Evolutionary conservation across 2,888 invertebrate species (phyloP), one percentile per base, ranked within the genome.

Genomic region (Himalopsyche anomala): DNA sequence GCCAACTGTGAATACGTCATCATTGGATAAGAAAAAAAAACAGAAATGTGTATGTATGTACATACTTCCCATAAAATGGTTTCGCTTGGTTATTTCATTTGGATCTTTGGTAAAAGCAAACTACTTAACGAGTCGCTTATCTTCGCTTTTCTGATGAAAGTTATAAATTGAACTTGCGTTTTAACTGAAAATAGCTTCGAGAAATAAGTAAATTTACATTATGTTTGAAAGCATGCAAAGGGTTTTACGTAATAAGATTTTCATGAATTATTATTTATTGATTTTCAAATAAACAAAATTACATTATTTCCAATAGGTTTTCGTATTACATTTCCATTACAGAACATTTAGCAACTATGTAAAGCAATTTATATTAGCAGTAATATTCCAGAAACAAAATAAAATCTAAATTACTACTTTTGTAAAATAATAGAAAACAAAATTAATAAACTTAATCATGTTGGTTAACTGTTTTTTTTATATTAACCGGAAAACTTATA

Each of bases 201-300:
- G 9, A 80, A 80, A 40, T 80, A 17, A 80, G 42, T 36, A 80
- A 28, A 40, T 80, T 80, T 80, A 80, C 28, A 62, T 62, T 62
- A 19, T 62, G 42, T 80, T 42, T 40, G 42, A n/a, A 80, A 80
- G 40, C 38, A 40, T 12, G 36, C 42, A 80, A 74, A 51, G 51
- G 15, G 51, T 51, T 15, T 51, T 51, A 15, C 51, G 51, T 51
- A 51, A 51, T 51, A 51, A 51, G 51, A 15, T 51, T 51, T 5
- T 15, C 12, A 15, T 15, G 51, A 51, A 15, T 15, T 51, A 51
- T 51, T 51, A 15, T 51, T 51, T 51, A 51, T 51, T 8, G 51
- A 51, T 51, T 74, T 19, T 74, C 38, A 74, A 74, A 74, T 74
- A 74, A 74, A 74, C 8, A 15, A 28, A 5, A 51, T 51, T 51